Conservation (phyloP, 2,888 invertebrate species). For the Lithophane ornitopus region DNA sequence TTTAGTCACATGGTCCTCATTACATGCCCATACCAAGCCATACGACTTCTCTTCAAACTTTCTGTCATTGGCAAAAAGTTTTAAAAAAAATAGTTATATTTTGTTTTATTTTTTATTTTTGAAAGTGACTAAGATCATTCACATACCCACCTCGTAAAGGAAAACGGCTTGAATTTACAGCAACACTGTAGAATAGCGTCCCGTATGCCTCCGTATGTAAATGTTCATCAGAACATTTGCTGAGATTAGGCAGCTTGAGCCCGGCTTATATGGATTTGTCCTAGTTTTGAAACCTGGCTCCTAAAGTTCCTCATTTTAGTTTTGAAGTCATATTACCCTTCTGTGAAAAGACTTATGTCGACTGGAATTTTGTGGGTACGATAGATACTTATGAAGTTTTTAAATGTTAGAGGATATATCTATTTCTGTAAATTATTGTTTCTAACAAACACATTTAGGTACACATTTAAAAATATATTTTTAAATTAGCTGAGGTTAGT, state of each 20-base stretch:
- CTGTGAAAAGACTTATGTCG: conserved; percentile 9
- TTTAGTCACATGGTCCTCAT: too few relatives aligned
- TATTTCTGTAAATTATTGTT: background rate
- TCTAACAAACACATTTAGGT: too few relatives aligned
- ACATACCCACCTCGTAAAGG: background rate
- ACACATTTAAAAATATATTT: background rate
- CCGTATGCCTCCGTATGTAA: conserved; percentile 46
- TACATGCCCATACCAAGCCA: too few relatives aligned
- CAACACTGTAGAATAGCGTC: conserved; percentile 13
- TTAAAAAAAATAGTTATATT: too few relatives aligned
- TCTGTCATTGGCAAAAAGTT: too few relatives aligned
- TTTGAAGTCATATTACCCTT: conserved; percentile 41
- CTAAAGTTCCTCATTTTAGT: conserved; percentile 41
- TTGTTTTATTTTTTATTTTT: too few relatives aligned
- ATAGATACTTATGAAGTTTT: background rate
- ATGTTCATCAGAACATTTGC: conserved; percentile 57
- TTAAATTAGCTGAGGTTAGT: rapidly evolving
- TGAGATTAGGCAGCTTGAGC: conserved; percentile 48
- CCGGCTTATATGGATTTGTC: conserved; percentile 48
- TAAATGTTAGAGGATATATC: background rate
- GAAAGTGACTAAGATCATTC: too few relatives aligned
- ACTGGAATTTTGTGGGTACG: background rate
- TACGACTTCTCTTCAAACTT: too few relatives aligned
- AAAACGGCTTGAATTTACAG: conserved; percentile 19
- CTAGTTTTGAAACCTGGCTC: conserved; percentile 49